Conservation (phyloP, 1,140 invertebrate genomes). For the Zeugodacus cucurbitae region DNA sequence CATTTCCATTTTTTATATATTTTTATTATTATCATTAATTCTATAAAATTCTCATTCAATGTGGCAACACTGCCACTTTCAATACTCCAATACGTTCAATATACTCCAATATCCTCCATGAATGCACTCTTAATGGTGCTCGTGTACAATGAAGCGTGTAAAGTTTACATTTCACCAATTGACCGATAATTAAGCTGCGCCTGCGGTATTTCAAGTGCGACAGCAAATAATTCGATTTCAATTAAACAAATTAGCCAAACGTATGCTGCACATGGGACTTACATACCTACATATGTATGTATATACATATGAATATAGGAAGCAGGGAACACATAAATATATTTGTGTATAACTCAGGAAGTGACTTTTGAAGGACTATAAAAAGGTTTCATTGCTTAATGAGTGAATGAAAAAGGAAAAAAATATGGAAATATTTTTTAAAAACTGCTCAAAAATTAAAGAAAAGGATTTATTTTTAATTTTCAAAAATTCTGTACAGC, state of each 20-base stretch:
- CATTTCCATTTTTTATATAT: too few relatives aligned
- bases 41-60: not conserved
- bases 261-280: not conserved
- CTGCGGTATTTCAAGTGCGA: slow-evolving; percentile 63
- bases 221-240: slow-evolving; percentile 66
- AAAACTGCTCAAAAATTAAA: too few relatives aligned
- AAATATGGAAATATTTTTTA: too few relatives aligned
- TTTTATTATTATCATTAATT: too few relatives aligned
- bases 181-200: slow-evolving; percentile 63
- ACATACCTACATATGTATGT: not conserved
- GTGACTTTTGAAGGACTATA: too few relatives aligned
- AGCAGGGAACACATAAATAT: not conserved
- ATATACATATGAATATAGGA: not conserved
- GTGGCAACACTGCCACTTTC: too few relatives aligned
- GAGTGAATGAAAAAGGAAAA: too few relatives aligned
- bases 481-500: too few relatives aligned
- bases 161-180: slow-evolving; percentile 3
- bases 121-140: not conserved
- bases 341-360: too few relatives aligned
- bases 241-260: slow-evolving; percentile 61
- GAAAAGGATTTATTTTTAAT: too few relatives aligned
- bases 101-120: not conserved
- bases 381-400: too few relatives aligned
- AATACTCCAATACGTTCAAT: too few relatives aligned
- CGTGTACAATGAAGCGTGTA: not conserved